Evolutionary conservation across 64 coral and sea anemone genomes (phyloP).

Genomic region (Actinia equina): DNA sequence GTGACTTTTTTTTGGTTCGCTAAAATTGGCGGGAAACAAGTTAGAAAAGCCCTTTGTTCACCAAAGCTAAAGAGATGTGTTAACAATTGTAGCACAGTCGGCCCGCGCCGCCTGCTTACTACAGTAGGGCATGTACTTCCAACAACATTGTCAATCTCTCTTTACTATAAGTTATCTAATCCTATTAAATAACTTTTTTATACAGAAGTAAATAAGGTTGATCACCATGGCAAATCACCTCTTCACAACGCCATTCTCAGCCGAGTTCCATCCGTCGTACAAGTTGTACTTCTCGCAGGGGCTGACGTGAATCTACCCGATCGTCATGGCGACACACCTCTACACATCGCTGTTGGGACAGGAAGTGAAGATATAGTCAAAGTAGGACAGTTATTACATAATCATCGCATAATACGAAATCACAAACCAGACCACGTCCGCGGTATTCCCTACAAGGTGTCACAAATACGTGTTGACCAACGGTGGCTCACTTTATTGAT

Average conservation of each 20-base stretch:
- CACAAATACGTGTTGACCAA: no score
- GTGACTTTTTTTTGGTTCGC: no score
- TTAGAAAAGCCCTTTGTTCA: no score
- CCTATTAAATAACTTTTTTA: not conserved
- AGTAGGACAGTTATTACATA: not conserved
- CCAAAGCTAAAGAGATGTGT: no score
- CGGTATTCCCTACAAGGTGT: no score
- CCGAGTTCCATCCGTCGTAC: constrained; percentile 16
- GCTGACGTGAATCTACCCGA: constrained; percentile 34
- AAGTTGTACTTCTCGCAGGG: constrained; percentile 36
- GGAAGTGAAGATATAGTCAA: constrained; percentile 32
- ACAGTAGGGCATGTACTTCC: no score
- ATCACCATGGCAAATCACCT: constrained; percentile 34
- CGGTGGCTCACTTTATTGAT: no score
- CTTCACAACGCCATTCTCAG: constrained; percentile 48
- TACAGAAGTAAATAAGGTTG: constrained; percentile 39
- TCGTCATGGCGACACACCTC: constrained; percentile 38
- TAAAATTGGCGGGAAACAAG: no score
- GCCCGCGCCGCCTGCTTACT: not conserved
- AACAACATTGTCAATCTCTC: no score
- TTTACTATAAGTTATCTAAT: not conserved
- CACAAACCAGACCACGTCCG: no score
- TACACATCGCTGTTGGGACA: constrained; percentile 44
- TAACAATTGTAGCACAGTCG: not conserved
- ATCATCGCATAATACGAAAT: no score